Base-by-base conservation (phyloP, 2,888 invertebrate genomes). In the Melanargia galathea region DNA sequence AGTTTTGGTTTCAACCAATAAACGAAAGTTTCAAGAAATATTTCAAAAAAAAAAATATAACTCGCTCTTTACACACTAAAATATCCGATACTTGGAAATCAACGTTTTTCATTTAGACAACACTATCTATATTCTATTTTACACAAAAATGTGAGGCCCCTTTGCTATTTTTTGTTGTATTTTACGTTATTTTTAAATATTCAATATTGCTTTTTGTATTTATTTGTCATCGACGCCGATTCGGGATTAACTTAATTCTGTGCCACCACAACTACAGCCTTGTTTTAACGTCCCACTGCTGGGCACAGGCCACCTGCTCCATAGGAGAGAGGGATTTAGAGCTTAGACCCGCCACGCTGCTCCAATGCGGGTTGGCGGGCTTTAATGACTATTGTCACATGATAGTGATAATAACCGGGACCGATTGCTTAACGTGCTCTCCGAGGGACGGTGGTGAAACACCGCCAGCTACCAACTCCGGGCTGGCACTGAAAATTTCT, bases 51-150 rank as follows among this genome's bases (percentile, higher is more conserved):
- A 45, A 49, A 26, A 16, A 4, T 16, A 30, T 26, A 26, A 7
- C 8, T 30, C 49, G 49, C 49, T 26, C 7, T 49, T 30, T 26
- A 30, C 26, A 49, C 16, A 3, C 33, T 52, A 52, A 56, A 22
- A 30, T 60, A 65, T 63, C 65, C 67, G 57, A 65, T 62, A 63
- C 60, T 63, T 63, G 7, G 52, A 45, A 30, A 45, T 13, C 45
- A 65, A 70, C 70, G 70, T 69, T 67, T 67, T 63, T 63, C 67
- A 63, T 66, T 33, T 52, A 66, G 60, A 66, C 16, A 52, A 55
- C 54, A 60, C 4, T 46, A 13, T 35, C 18, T 13, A 55, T 20
- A 58, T 51, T n/a, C n/a, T n/a, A n/a, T n/a, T n/a, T n/a, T n/a
- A n/a, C n/a, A n/a, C n/a, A 20, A 33, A 49, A 60, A 49, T 35